phyloP scores from a whole-genome alignment of 2,888 invertebrate genomes.

The Sericinus montela region DNA sequence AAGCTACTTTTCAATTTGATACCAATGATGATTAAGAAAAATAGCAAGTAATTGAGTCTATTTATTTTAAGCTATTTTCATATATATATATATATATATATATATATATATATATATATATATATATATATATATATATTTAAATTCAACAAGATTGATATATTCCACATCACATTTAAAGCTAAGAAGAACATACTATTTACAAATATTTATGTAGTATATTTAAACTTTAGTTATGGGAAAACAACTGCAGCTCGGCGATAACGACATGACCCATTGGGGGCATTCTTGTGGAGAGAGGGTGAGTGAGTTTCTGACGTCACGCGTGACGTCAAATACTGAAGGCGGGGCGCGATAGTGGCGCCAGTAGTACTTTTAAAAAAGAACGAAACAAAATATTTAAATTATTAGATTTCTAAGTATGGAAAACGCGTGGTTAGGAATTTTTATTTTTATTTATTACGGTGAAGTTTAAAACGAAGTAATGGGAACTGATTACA shows the following conservation, averaged over 20 bases:
- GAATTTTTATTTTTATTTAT: too few species aligned
- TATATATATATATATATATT: neutral
- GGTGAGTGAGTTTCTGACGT: slow-evolving; percentile 58
- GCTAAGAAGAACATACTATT: neutral
- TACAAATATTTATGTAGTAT: neutral
- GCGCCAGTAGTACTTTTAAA: neutral
- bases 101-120: too few species aligned
- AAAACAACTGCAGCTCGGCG: neutral
- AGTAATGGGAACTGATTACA: too few species aligned
- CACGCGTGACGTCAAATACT: slow-evolving; percentile 63
- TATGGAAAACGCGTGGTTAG: too few species aligned
- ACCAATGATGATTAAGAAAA: too few species aligned
- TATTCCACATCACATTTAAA: neutral
- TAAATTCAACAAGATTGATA: neutral
- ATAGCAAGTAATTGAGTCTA: too few species aligned
- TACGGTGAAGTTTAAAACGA: too few species aligned
- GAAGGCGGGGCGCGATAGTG: slow-evolving; percentile 13
- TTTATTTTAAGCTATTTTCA: too few species aligned
- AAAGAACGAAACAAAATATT: too few species aligned
- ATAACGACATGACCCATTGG: neutral
- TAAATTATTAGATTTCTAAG: too few species aligned
- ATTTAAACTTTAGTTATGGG: neutral
- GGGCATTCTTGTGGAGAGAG: neutral
- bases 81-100: too few species aligned
- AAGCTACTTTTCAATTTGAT: too few species aligned